Evolutionary conservation across 2,797 vertebrate genomes (phyloP), one percentile per base, ranked within the genome.

Genomic region (Leptoclinus maculatus): DNA sequence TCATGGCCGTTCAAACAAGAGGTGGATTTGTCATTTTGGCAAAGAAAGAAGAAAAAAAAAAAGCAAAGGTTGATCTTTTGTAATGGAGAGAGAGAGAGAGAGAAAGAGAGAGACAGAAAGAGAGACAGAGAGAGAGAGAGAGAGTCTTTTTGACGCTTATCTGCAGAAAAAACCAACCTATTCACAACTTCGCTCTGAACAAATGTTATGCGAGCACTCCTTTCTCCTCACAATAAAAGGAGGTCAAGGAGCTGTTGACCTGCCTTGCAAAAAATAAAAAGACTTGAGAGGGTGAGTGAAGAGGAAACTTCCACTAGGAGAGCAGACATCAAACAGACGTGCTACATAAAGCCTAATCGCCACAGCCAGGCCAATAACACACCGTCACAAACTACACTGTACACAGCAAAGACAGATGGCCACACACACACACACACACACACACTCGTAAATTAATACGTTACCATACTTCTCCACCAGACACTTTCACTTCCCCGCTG

Each of bases 231-330:
- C 58, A 34, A 14, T 49, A 23, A 83, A 85, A 74, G 45, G 5
- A 54, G 74, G 88, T 91, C 89, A 90, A 92, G 80, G 63, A 90
- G 82, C 16, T 72, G 66, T 84, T 88, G 89, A 90, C 79, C 79
- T 38, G 65, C 72, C 59, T 41, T n/a, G 29, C 11, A 64, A 13
- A 16, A 58, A 54, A 57, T 2, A 19, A 47, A 11, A 34, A 66
- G 47, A 66, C 66, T 84, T 73, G 1, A 75, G 3, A 59, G 62
- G 10, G 17, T 47, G 41, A 39, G 51, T 1, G 21, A 60, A 38
- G 23, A 16, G 81, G 64, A 84, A 87, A 79, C 60, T 78, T 85
- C 84, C 80, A 83, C 80, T 56, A 43, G 8, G 34, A 13, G 49
- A n/a, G 21, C 36, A 11, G 54, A 76, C 76, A 75, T 83, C 63